Evolutionary conservation across 2,888 invertebrate genomes (phyloP), one percentile per base, ranked within the genome.

Genomic region (Drosophila melanocephala): DNA sequence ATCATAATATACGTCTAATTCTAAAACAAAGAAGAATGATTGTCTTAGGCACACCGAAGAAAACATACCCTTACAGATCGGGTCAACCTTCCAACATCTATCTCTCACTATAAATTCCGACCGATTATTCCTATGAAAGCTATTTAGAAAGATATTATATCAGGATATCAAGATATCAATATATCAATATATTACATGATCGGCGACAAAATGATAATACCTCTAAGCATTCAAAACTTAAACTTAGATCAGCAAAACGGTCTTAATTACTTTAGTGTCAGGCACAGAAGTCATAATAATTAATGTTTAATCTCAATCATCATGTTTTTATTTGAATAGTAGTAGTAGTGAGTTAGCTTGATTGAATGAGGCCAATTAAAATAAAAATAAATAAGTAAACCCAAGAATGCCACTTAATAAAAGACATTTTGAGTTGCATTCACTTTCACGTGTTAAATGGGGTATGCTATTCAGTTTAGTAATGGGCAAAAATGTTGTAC

Each of bases 361-460:
- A 77, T 70, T 69, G 62, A 77, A 65, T 77, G 74, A 69, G 22
- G 0, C 7, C 7, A 47, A 7, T 47, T 16, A 14, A 16, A 26
- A 7, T 14, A 10, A 42, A 22, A 42, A 22, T 22, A 22, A 47
- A 26, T 26, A 26, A 7, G 6, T 22, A 22, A 47, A 1, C 39
- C 39, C 39, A 6, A 2, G 7, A 22, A 7, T 14, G 7, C 22
- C 14, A 22, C 14, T 14, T 14, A 7, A 22, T 22, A 2, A 4
- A 2, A 7, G 47, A 16, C 22, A 26, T 22, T 47, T 22, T 4
- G 22, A 22, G 22, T 14, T 47, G 47, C 47, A 1, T 7, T 22
- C 16, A 47, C 7, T 47, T 4, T 22, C 22, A 22, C 22, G 14
- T 7, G 47, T 14, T 47, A 26, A 47, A 26, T 26, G 22, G 22